Evolutionary conservation across 2,797 vertebrate genomes (phyloP), one percentile per base, ranked within the genome.

Genomic region (Lemur catta): DNA sequence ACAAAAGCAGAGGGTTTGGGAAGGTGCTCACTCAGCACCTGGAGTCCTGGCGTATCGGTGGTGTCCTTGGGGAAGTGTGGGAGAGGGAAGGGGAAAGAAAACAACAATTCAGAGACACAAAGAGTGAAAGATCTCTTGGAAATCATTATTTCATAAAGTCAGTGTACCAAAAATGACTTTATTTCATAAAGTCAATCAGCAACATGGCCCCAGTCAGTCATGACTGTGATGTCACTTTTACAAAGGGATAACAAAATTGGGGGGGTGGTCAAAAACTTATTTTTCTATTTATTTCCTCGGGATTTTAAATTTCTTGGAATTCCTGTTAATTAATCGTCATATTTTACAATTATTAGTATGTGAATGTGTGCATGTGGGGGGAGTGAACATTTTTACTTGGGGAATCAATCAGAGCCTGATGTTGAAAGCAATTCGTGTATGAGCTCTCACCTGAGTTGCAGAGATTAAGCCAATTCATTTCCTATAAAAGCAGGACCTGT

Each of bases 41-140:
- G 89, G 28, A 48, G 7, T 18, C 10, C 43, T 43, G 13, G 7
- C 10, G 6, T 35, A 13, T 24, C 33, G 7, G 8, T 63, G 14
- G 7, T 17, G 1, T 41, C 41, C 18, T 18, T 55, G 8, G 4
- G 69, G 26, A 30, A 28, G 18, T 30, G 59, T 72, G n/a, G 46
- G 15, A 67, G 20, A 12, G 2, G 14, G 20, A 48, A 4, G 18
- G 24, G 24, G n/a, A 92, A 59, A 0, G 8, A 69, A 9, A 50
- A 30, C 2, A 24, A 28, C 0, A 22, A 11, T 59, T 55, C 55
- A 48, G 43, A 3, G 3, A 15, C 20, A 2, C 22, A 7, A 4
- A 65, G 35, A 84, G 9, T 22, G 35, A 80, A 69, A 75, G 4
- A 7, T 6, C 22, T 84, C 30, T 15, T 35, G 9, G 8, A 71